Percentiles rank a stretch among this genome's conserved stretches.
Evolutionary conservation across 92 coral and sea anemone genomes (phyloP).

Genomic region (Ricordea florida): DNA sequence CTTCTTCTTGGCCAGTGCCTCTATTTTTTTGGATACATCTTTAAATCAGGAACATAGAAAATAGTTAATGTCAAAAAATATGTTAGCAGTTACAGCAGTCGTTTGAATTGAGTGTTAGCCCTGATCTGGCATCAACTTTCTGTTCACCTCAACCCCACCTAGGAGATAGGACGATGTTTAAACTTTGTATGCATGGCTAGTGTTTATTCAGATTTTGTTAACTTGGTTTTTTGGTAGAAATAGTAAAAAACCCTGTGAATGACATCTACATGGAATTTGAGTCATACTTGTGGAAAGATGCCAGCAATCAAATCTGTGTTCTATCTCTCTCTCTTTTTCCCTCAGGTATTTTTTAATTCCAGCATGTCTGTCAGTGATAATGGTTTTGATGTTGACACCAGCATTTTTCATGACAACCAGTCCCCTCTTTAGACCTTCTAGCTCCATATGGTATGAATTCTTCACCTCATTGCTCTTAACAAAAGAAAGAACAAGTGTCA

Average conservation of each 20-base stretch:
- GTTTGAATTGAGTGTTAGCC: not conserved
- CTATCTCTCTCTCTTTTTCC: constrained; percentile 25
- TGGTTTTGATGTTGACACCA: constrained; percentile 14
- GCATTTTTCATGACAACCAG: constrained; percentile 14
- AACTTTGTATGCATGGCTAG: not conserved
- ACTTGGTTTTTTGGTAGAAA: too few species aligned
- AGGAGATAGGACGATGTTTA: too few species aligned
- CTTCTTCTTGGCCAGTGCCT: constrained; percentile 45
- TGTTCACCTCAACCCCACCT: too few species aligned
- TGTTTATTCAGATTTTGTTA: not conserved
- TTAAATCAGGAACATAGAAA: too few species aligned
- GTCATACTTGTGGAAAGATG: too few species aligned
- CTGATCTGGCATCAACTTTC: not conserved
- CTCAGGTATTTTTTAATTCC: constrained; percentile 35
- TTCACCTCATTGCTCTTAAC: constrained; percentile 58
- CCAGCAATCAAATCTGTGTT: too few species aligned
- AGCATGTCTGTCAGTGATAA: constrained; percentile 38
- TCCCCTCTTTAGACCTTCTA: constrained; percentile 46
- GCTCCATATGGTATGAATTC: constrained; percentile 56
- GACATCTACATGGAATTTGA: too few species aligned
- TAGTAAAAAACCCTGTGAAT: too few species aligned
- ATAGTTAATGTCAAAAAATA: too few species aligned
- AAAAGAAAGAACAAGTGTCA: not conserved
- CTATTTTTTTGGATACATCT: constrained; percentile 47
- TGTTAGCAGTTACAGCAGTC: constrained; percentile 6